phyloP scores from a whole-genome alignment of 2,888 invertebrate species.

The Teinopalpus imperialis region DNA sequence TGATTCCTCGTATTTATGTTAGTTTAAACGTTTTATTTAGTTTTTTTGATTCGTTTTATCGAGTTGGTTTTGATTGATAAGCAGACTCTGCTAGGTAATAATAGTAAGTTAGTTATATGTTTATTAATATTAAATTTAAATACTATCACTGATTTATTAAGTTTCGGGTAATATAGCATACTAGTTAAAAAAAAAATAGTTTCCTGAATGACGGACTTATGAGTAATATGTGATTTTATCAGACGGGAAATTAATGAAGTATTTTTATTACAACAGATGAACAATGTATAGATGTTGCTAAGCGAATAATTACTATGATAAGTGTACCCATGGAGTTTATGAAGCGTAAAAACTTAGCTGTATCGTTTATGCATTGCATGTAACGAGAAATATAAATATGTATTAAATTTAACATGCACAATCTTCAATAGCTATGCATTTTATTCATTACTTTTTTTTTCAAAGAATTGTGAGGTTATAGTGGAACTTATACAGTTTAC shows the following conservation, averaged over 20 bases:
- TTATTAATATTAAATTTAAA: too few species aligned
- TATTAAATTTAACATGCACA: slow-evolving; percentile 25
- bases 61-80: slow-evolving; percentile 1
- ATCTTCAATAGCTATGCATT: slow-evolving; percentile 21
- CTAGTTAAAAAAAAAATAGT: too few species aligned
- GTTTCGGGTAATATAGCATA: too few species aligned
- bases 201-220: too few species aligned
- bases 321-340: slow-evolving; percentile 20
- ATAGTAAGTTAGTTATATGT: too few species aligned
- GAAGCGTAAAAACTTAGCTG: slow-evolving; percentile 27
- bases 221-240: too few species aligned
- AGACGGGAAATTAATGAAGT: too few species aligned
- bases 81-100: too few species aligned
- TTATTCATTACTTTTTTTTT: slow-evolving; percentile 23
- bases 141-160: too few species aligned
- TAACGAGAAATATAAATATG: slow-evolving; percentile 29
- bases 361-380: slow-evolving; percentile 25
- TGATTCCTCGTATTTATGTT: slow-evolving; percentile 4
- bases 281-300: slow-evolving; percentile 8
- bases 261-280: slow-evolving; percentile 5
- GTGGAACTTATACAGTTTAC: slow-evolving; percentile 25
- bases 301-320: slow-evolving; percentile 23
- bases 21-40: background rate
- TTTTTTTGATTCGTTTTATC: background rate
- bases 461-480: slow-evolving; percentile 15